Evolutionary conservation across 2,888 invertebrate genomes (phyloP), one percentile per base, ranked within the genome.

Genomic region (Erebia ligea): DNA sequence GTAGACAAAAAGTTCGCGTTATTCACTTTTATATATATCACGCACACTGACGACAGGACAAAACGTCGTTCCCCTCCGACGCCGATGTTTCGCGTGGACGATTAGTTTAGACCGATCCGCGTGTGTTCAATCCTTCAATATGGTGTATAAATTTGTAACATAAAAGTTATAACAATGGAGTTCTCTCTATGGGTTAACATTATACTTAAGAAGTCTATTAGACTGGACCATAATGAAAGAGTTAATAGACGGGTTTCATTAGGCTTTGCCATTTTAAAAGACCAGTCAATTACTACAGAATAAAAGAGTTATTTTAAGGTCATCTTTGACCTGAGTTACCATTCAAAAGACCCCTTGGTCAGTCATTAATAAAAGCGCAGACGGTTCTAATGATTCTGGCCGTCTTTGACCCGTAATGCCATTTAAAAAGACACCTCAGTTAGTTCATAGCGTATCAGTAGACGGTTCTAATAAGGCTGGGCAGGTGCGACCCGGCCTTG

Each of bases 401-500:
- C 9, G 45, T 52, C 52, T 54, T 54, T 54, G 54, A 19, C 19
- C 54, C 54, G 17, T 4, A 2, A 2, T 19, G 54, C 54, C 42
- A 42, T 61, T 65, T 62, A 69, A 66, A 66, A 59, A 68, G 66
- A 67, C 10, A 65, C 67, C 40, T 45, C 52, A 34, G 57, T 40
- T 57, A 25, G 64, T 67, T 48, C 15, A 58, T 66, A 58, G 62
- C 58, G 57, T 54, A 70, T 65, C 40, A 58, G 34, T 11, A 50
- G 56, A 40, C 45, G 57, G 67, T 65, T 69, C 21, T 40, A 58
- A 68, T 64, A 65, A 69, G 10, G 52, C 70, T 66, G 70, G 74
- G 67, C 74, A 74, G 68, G 67, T 73, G 71, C 69, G 77, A 73
- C 76, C 76, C 70, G 73, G 74, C 78, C 78, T 76, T 77, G 78